Evolutionary conservation across 1,140 invertebrate species (phyloP).

Genomic region (Sinonovacula constricta): DNA sequence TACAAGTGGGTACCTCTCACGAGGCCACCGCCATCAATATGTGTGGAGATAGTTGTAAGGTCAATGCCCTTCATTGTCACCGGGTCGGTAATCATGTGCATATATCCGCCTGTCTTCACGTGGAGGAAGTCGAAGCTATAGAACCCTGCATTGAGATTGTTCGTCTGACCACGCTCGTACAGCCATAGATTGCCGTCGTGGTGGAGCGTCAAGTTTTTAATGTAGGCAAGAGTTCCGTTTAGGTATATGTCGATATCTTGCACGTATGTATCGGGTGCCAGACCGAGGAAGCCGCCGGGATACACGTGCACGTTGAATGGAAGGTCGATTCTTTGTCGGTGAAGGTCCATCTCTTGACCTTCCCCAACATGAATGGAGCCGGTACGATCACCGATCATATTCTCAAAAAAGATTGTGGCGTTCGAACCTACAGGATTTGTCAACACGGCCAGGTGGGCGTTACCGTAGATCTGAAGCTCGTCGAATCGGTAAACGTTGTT

Average conservation of each 20-base stretch:
- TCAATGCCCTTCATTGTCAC: conserved; percentile 60
- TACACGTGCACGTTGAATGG: conserved; percentile 71
- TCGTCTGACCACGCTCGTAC: conserved; percentile 59
- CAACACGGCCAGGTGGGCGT: conserved; percentile 66
- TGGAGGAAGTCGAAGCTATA: conserved; percentile 66
- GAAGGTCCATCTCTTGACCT: conserved; percentile 64
- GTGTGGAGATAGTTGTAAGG: conserved; percentile 57
- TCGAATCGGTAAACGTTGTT: conserved; percentile 62
- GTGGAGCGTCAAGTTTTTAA: conserved; percentile 68
- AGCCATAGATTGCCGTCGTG: conserved; percentile 64
- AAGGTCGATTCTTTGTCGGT: conserved; percentile 62
- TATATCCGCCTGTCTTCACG: conserved; percentile 64
- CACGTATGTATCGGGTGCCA: conserved; percentile 64
- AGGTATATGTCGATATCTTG: conserved; percentile 67
- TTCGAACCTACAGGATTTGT: conserved; percentile 57
- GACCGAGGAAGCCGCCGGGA: conserved; percentile 62
- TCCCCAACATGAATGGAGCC: conserved; percentile 66
- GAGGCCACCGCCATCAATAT: conserved; percentile 67
- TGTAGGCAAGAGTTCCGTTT: conserved; percentile 67
- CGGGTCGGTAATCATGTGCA: conserved; percentile 69
- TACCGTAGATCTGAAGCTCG: conserved; percentile 71
- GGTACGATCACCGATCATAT: conserved; percentile 72
- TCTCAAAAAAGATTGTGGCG: conserved; percentile 60
- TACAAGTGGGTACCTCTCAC: conserved; percentile 65
- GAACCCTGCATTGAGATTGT: conserved; percentile 48